Evolutionary conservation across 92 coral and sea anemone species (phyloP).

Genomic region (Zoanthus solanderi): DNA sequence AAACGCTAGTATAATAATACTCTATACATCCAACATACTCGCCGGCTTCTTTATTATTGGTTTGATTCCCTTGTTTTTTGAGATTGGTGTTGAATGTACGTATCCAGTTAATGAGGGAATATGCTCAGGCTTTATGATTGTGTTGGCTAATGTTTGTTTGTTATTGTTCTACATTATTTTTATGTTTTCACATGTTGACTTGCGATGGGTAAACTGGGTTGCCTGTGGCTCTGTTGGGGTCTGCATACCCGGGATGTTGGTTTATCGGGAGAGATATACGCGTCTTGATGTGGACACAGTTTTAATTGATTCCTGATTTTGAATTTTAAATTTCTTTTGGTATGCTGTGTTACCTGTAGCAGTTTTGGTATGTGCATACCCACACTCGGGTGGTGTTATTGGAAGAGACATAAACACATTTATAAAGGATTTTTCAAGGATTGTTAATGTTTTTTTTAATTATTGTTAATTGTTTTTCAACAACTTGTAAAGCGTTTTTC

Average conservation of each 20-base stretch:
- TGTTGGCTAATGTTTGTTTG: slow-evolving; percentile 32
- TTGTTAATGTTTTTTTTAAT: no score
- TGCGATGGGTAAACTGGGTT: slow-evolving; percentile 81
- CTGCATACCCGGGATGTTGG: slow-evolving; percentile 56
- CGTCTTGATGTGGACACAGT: slow-evolving; percentile 62
- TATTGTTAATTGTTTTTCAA: no score
- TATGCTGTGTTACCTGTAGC: no score
- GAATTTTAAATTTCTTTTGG: no score
- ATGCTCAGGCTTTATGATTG: slow-evolving; percentile 54
- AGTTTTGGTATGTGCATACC: no score
- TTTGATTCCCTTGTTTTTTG: slow-evolving; percentile 64
- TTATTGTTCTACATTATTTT: slow-evolving; percentile 63
- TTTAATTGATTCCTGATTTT: not conserved
- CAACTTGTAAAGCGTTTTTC: no score
- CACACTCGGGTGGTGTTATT: no score
- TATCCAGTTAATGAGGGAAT: slow-evolving; percentile 77
- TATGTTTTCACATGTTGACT: slow-evolving; percentile 62
- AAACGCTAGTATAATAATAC: slow-evolving; percentile 52
- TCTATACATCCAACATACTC: slow-evolving; percentile 61
- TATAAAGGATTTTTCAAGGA: no score
- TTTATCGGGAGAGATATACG: slow-evolving; percentile 58
- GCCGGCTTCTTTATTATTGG: slow-evolving; percentile 72
- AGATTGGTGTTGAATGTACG: slow-evolving; percentile 71
- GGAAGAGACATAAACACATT: no score
- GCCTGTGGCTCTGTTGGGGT: slow-evolving; percentile 48